A percentile compares a stretch with the other conserved stretches of the same genome.
Conservation (phyloP, 2,797 vertebrate genomes). For the Echiichthys vipera region DNA sequence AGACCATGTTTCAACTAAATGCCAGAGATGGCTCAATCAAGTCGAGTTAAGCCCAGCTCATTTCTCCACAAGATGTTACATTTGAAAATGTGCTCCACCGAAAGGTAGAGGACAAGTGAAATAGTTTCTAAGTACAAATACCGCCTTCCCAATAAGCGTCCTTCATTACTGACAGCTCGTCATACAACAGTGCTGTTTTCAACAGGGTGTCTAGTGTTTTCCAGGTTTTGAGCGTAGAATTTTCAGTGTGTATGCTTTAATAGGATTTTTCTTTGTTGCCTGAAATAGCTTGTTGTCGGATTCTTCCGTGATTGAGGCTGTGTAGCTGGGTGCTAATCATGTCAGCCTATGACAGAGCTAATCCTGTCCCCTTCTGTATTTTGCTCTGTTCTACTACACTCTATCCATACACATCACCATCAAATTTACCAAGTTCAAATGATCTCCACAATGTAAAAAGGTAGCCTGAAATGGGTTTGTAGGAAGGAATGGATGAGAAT, state of each 20-base stretch:
- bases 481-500: not conserved
- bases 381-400: constrained; percentile 14
- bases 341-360: constrained; percentile 53
- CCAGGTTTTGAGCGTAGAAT: constrained; percentile 1
- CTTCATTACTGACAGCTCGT: not conserved
- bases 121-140: not conserved
- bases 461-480: not conserved
- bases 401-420: not conserved
- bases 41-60: too few species aligned
- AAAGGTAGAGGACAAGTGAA: not conserved
- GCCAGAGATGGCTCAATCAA: not conserved
- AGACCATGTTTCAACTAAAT: not conserved
- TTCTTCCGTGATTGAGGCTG: constrained; percentile 27
- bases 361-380: constrained; percentile 53
- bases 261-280: constrained; percentile 58
- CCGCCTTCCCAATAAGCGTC: not conserved
- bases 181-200: too few species aligned
- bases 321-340: constrained; percentile 51
- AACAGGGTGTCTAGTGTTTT: not conserved
- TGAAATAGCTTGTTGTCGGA: constrained; percentile 53
- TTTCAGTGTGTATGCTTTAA: constrained; percentile 42
- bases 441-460: not conserved
- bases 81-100: not conserved
- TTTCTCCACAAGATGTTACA: not conserved
- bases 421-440: not conserved